These are phyloP conservation scores for Megalopta genalis DNA, from an alignment of 1,140 invertebrate species.

Conservation along the genomic window DNA sequence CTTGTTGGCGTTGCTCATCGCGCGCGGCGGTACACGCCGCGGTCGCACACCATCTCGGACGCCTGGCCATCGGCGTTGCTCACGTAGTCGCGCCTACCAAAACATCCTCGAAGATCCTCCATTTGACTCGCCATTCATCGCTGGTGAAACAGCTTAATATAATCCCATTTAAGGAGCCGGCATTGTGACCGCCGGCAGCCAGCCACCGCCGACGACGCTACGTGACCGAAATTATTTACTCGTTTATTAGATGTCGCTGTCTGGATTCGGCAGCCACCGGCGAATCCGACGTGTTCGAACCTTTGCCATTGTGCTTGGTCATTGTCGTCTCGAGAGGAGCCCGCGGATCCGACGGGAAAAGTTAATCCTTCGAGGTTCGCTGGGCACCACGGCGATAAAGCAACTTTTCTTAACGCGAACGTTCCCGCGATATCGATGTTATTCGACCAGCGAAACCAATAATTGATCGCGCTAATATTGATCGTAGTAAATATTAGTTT, in stretches of 20 bases:
- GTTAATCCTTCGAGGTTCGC: too few species aligned
- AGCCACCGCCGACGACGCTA: slow-evolving; percentile 51
- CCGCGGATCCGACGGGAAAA: too few species aligned
- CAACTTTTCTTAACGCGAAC: too few species aligned
- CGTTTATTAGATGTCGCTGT: slow-evolving; percentile 75
- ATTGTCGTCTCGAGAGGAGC: slow-evolving; percentile 7
- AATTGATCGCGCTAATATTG: too few species aligned
- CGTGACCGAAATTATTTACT: slow-evolving; percentile 81
- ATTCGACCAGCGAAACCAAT: too few species aligned
- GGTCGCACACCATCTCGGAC: slow-evolving; percentile 59
- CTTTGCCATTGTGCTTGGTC: not conserved
- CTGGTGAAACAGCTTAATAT: slow-evolving; percentile 79
- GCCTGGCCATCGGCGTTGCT: slow-evolving; percentile 56
- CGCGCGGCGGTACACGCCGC: not conserved
- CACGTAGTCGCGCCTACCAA: slow-evolving; percentile 76
- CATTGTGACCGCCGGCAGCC: slow-evolving; percentile 66
- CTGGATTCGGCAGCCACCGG: slow-evolving; percentile 21
- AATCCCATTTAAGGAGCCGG: slow-evolving; percentile 78
- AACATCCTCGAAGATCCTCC: slow-evolving; percentile 77
- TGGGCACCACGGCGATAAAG: too few species aligned
- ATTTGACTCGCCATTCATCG: slow-evolving; percentile 78
- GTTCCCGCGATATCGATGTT: too few species aligned
- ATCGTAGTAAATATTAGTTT: too few species aligned
- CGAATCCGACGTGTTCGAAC: too few species aligned
- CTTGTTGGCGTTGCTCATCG: slow-evolving; percentile 12